Evolutionary conservation across 2,888 invertebrate species (phyloP), one percentile per base, ranked within the genome.

Genomic region (Notodonta dromedarius): DNA sequence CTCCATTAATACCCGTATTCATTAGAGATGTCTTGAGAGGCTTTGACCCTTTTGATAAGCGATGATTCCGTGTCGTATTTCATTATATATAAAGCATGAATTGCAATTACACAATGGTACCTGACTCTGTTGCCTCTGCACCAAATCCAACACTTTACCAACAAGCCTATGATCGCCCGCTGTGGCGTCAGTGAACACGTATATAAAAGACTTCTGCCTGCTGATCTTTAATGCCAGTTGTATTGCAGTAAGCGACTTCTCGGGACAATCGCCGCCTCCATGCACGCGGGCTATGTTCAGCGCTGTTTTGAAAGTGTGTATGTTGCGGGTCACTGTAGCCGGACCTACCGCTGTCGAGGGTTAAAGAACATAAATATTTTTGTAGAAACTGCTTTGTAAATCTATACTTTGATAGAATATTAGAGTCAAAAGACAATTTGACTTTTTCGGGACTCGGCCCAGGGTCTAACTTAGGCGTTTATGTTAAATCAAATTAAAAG

Each of bases 261-360:
- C 97, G 0, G 96, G 96, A 77, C 97, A 97, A 80, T 96, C 96
- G 0, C 96, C 96, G 0, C 97, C 96, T 0, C 96, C 96, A 67
- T 94, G 93, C 4, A 96, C 95, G 35, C 87, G 86, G 5, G 96
- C 90, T 51, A 91, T 87, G 60, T 94, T 89, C 40, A 96, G 79
- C 8, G 94, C 94, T 13, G 89, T 75, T 68, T 95, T 93, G 79
- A 96, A 95, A 12, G 93, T 88, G n/a, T 89, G 84, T n/a, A 95
- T 94, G 74, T 95, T 92, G n/a, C 90, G 90, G 0, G 96, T 96
- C 0, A 95, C 95, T 11, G 95, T 94, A 3, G 94, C 94, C 59
- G 96, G 96, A 0, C 96, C 96, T 51, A 96, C 92, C 65, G 89
- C 96, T 96, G 71, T 9, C 39, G 52, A 39, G 1, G 44, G 52